phyloP scores from a whole-genome alignment of 2,888 invertebrate species.

The Pseudococcus jackbeardsleyi region DNA sequence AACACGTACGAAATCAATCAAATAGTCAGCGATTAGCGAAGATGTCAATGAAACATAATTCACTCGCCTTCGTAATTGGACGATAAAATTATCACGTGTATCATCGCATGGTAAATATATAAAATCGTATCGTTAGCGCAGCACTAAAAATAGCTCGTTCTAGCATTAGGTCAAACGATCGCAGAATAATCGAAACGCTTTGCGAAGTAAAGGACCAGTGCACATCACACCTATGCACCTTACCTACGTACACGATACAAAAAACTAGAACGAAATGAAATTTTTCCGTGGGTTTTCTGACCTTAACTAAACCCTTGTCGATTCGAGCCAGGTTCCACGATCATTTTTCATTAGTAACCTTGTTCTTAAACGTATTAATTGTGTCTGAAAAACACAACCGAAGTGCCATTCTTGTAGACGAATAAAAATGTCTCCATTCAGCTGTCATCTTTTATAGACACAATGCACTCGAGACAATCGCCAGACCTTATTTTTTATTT shows the following conservation, averaged over 20 bases:
- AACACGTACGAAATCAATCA: neutral
- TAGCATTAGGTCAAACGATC: constrained; percentile 41
- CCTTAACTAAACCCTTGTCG: neutral
- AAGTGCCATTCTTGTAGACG: neutral
- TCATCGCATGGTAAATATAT: constrained; percentile 17
- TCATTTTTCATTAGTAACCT: constrained; percentile 27
- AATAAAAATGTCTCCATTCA: constrained; percentile 19
- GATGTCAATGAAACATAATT: constrained; percentile 10
- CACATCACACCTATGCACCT: neutral
- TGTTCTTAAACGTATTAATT: constrained; percentile 15
- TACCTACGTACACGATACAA: neutral
- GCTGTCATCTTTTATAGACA: constrained; percentile 24
- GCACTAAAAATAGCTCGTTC: constrained; percentile 25
- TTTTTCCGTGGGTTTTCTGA: constrained; percentile 20
- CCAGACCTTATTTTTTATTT: neutral
- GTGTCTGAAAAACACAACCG: constrained; percentile 6
- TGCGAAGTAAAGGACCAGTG: neutral
- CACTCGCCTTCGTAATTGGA: neutral
- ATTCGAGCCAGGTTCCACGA: neutral
- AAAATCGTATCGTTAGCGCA: constrained; percentile 32
- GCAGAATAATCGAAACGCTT: neutral
- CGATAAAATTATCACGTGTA: constrained; percentile 38
- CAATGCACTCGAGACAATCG: constrained; percentile 21
- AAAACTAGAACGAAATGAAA: neutral
- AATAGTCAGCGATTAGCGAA: neutral